Percentiles rank a stretch among this genome's conserved stretches.
Evolutionary conservation across 2,888 invertebrate genomes (phyloP).

Genomic region (Lithodes maja): DNA sequence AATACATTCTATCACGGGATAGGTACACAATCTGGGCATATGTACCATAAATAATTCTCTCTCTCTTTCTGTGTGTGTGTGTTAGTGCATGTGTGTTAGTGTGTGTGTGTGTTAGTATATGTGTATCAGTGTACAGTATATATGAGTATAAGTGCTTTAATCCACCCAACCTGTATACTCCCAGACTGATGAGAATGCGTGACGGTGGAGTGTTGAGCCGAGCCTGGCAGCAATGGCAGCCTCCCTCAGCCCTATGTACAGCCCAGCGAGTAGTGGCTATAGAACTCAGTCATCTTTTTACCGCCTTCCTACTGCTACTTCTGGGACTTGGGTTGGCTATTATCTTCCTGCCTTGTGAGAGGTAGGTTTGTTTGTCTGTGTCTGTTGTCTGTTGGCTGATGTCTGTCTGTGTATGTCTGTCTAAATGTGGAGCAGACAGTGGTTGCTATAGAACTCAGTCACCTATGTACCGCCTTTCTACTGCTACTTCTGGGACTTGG

Average conservation of each 20-base stretch:
- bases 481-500: conserved; percentile 34
- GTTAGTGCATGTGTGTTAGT: no score
- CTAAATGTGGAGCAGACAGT: not conserved
- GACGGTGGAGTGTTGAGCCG: conserved; percentile 51
- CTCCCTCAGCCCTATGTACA: conserved; percentile 43
- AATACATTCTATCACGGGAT: no score
- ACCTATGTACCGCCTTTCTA: conserved; percentile 44
- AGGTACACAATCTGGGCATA: no score
- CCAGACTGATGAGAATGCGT: conserved; percentile 42
- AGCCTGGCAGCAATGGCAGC: conserved; percentile 54
- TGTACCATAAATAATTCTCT: no score
- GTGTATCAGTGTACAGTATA: no score
- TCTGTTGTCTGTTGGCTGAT: no score
- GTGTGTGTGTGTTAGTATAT: no score
- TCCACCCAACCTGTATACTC: no score
- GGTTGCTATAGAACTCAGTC: conserved; percentile 35
- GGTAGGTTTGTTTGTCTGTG: not conserved
- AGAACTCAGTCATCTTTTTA: conserved; percentile 29
- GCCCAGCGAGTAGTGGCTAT: conserved; percentile 34
- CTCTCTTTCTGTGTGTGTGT: no score
- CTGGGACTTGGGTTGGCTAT: conserved; percentile 25
- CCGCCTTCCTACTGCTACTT: conserved; percentile 45
- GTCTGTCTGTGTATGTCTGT: no score
- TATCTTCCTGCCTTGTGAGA: conserved; percentile 47
- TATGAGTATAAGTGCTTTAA: no score